Evolutionary conservation across 2,113 vertebrate species (phyloP).

Genomic region (Gadus macrocephalus): DNA sequence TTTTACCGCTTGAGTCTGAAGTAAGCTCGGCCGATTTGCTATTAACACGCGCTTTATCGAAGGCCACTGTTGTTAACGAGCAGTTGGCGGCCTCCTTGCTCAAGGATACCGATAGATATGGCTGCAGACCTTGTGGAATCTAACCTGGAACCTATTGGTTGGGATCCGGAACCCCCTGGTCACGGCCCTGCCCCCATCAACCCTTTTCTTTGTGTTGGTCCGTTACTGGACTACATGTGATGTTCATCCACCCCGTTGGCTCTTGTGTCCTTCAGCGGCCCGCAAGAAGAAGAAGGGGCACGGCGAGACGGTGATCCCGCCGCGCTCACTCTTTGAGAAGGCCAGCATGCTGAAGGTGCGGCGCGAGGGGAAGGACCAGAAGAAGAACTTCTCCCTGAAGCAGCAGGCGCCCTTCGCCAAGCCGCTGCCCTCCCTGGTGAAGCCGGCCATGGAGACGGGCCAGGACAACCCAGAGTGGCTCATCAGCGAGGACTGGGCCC

Average conservation of each 20-base stretch:
- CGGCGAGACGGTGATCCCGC: conserved; percentile 85
- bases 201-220: too few species aligned
- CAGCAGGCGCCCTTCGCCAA: conserved; percentile 89
- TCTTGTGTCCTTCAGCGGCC: conserved; percentile 68
- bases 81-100: too few species aligned
- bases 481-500: conserved; percentile 92
- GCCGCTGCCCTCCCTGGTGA: conserved; percentile 84
- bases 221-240: too few species aligned
- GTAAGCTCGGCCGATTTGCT: too few species aligned
- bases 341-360: conserved; percentile 87
- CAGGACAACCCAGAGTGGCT: conserved; percentile 93
- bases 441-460: conserved; percentile 81
- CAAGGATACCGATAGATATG: too few species aligned
- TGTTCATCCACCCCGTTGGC: neutral
- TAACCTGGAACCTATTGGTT: too few species aligned
- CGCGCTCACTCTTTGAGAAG: conserved; percentile 89
- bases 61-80: too few species aligned
- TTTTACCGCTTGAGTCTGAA: too few species aligned
- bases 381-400: conserved; percentile 89
- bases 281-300: conserved; percentile 91
- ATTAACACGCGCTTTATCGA: too few species aligned
- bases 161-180: too few species aligned
- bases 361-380: conserved; percentile 87
- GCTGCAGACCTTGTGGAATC: too few species aligned
- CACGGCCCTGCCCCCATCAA: too few species aligned